phyloP scores from a whole-genome alignment of 2,113 vertebrate species.

The Puma concolor region DNA sequence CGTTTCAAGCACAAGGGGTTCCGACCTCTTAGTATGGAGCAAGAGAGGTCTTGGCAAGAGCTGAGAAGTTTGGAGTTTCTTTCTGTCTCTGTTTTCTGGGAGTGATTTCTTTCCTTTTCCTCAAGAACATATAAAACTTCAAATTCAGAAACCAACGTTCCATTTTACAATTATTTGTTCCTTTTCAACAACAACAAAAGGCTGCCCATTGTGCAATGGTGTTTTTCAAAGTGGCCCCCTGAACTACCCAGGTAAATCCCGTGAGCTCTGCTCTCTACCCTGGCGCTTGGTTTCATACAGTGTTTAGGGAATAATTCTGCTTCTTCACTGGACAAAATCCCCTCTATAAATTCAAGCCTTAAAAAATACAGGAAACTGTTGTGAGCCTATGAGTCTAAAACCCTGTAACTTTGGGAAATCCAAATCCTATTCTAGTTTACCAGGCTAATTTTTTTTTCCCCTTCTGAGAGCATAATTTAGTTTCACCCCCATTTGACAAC shows the following conservation, averaged over 20 bases:
- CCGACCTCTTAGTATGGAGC: background rate
- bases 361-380: background rate
- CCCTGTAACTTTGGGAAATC: background rate
- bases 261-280: background rate
- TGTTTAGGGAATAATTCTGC: background rate
- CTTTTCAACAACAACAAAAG: background rate
- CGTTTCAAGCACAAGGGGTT: background rate
- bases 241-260: background rate
- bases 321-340: background rate
- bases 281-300: background rate
- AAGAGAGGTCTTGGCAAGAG: rapidly evolving
- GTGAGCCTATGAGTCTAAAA: background rate
- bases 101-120: background rate
- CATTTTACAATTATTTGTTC: background rate
- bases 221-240: background rate
- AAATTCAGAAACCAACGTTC: background rate
- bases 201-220: background rate
- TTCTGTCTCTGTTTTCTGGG: background rate
- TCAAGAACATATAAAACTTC: background rate
- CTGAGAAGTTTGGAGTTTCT: background rate
- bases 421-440: background rate
- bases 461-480: constrained; percentile 42
- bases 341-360: background rate
- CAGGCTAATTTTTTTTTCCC: background rate
- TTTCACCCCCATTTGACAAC: constrained; percentile 21